Evolutionary conservation across 2,888 invertebrate species (phyloP), one percentile per base, ranked within the genome.

Genomic region (Drosophila nigricruria): DNA sequence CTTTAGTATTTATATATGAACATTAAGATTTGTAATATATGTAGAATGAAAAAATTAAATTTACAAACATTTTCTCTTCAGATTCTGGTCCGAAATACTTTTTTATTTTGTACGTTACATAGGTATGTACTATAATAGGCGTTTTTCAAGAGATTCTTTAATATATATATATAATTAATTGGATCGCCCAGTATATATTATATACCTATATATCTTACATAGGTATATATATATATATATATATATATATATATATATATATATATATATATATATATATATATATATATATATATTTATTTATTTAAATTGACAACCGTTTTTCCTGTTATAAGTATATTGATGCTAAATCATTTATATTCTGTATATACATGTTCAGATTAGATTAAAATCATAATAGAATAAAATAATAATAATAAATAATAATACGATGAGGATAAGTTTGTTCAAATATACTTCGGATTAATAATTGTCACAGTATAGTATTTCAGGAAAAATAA

Each of bases 231-330:
- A 49, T 50, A 58, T n/a, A n/a, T n/a, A n/a, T 62, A 36, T 40
- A 27, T 27, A 27, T 6, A 27, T 27, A 27, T 27, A 27, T 27
- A 5, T 27, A 27, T 56, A 58, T 62, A 43, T 49, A n/a, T 18
- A 18, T 40, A 18, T 40, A 40, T 8, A n/a, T 40, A 40, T 40
- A 40, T 40, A 40, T 5, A 9, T 18, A 42, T 60, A 8, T 23
- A 16, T 20, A 47, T 68, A n/a, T n/a, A n/a, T n/a, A n/a, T n/a
- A n/a, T n/a, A n/a, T n/a, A n/a, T n/a, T n/a, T n/a, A n/a, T n/a
- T n/a, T 25, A 42, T 38, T 49, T 64, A 27, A 76, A 76, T 68
- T 73, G 78, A 76, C 73, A 76, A 78, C 57, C 60, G 47, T 73
- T 69, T 53, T 27, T 65, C 36, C 60, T 70, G 47, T 43, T 67